phyloP scores from a whole-genome alignment of 2,888 invertebrate genomes.

The Halocaridina rubra region DNA sequence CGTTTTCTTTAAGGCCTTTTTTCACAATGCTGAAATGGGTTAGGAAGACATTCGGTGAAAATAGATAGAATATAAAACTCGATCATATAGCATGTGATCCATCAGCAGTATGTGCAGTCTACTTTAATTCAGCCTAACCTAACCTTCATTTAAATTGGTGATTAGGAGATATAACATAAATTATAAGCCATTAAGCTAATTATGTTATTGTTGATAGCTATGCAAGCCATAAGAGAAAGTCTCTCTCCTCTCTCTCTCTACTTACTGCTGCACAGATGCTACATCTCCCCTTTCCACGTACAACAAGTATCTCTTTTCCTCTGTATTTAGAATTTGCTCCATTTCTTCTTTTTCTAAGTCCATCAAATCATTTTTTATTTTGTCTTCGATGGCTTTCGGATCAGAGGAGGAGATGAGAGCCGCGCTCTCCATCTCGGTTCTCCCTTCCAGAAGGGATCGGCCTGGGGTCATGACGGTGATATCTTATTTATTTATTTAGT shows the following conservation, averaged over 20 bases:
- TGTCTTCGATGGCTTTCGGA: conserved; percentile 45
- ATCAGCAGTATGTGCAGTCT: not conserved
- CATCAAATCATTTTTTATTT: conserved; percentile 66
- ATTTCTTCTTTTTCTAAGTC: conserved; percentile 66
- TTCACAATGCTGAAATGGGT: conserved; percentile 34
- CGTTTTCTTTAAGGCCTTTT: conserved; percentile 45
- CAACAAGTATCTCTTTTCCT: conserved; percentile 90
- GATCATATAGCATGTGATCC: not conserved
- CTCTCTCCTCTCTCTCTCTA: not conserved
- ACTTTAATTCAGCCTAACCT: not conserved
- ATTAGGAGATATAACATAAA: not conserved
- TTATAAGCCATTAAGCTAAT: not conserved
- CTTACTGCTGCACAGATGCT: conserved; percentile 84
- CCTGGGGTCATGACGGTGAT: not conserved
- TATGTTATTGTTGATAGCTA: not conserved
- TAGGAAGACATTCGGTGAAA: no score
- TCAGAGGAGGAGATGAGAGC: not conserved
- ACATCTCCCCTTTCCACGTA: conserved; percentile 94
- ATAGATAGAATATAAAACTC: not conserved
- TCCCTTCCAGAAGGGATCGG: not conserved
- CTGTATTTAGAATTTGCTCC: conserved; percentile 74
- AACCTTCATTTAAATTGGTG: conserved; percentile 12
- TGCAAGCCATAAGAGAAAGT: not conserved
- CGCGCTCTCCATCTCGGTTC: not conserved
- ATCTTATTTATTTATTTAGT: not conserved